Conservation (phyloP, 1,140 invertebrate species). For the Drosophila parvula region DNA sequence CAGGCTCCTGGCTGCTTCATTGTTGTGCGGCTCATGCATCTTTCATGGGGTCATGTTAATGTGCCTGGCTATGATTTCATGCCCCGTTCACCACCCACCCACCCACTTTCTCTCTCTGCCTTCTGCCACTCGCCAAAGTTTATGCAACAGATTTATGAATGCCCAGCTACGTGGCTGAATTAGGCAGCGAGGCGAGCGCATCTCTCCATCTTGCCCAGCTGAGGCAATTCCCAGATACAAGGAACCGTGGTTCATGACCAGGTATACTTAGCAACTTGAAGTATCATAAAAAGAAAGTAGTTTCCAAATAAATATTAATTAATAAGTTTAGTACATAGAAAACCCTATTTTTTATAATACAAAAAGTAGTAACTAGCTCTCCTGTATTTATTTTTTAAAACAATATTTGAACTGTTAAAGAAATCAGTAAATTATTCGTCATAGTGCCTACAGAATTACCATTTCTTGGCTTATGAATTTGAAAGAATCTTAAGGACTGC, state of each 20-base stretch:
- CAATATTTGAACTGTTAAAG: no score
- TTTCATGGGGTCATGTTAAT: conserved; percentile 72
- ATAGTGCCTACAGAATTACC: neutral
- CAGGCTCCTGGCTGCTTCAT: conserved; percentile 2
- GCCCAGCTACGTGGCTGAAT: conserved; percentile 62
- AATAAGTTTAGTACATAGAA: no score
- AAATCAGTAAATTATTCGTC: neutral
- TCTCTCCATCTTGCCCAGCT: conserved; percentile 33
- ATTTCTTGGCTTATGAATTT: conserved; percentile 28
- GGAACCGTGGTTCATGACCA: neutral
- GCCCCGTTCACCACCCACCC: neutral
- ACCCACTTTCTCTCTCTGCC: neutral
- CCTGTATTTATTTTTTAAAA: no score
- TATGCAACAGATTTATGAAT: conserved; percentile 79
- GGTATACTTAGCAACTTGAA: no score
- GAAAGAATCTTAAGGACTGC: conserved; percentile 5
- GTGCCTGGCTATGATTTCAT: conserved; percentile 40
- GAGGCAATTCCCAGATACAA: conserved; percentile 48
- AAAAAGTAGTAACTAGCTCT: no score
- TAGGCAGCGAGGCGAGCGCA: conserved; percentile 25
- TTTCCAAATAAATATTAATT: no score
- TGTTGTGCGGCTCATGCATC: conserved; percentile 70
- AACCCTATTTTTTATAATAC: no score
- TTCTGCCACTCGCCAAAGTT: conserved; percentile 45
- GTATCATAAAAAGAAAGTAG: no score